phyloP scores from a whole-genome alignment of 2,797 vertebrate genomes.

The Columba guinea region DNA sequence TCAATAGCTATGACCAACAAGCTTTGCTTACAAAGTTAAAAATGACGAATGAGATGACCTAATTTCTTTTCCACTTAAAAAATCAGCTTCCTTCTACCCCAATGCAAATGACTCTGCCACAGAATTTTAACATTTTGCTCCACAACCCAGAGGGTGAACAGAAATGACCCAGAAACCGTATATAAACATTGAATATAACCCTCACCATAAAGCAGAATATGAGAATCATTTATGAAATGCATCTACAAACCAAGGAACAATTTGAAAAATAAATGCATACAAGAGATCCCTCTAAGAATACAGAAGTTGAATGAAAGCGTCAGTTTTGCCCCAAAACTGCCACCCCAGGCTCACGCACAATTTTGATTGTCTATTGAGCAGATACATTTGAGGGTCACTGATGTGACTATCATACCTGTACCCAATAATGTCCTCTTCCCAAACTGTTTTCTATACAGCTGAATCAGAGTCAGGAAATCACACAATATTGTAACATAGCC shows the following conservation, averaged over 20 bases:
- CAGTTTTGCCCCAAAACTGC: not conserved
- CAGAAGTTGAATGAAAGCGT: not conserved
- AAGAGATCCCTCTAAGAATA: not conserved
- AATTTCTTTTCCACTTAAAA: not conserved
- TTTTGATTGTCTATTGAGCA: not conserved
- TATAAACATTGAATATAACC: not conserved
- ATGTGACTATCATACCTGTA: not conserved
- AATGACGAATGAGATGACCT: not conserved
- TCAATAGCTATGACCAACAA: not conserved
- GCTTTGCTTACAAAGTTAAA: not conserved
- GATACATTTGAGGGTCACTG: not conserved
- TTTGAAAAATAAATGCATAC: not conserved
- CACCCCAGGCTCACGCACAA: not conserved
- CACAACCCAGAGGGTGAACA: not conserved
- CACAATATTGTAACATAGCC: not conserved
- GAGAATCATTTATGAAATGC: not conserved
- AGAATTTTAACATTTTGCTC: not conserved
- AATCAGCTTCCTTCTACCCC: not conserved
- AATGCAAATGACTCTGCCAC: not conserved
- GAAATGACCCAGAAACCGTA: not conserved
- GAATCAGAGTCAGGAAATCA: not conserved
- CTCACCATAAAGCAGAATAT: not conserved
- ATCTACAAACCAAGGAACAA: not conserved
- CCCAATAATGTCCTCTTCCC: accelerated
- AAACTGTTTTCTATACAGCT: not conserved